Evolutionary conservation across 2,888 invertebrate species (phyloP), one percentile per base, ranked within the genome.

Genomic region (Schrankia costaestrigalis): DNA sequence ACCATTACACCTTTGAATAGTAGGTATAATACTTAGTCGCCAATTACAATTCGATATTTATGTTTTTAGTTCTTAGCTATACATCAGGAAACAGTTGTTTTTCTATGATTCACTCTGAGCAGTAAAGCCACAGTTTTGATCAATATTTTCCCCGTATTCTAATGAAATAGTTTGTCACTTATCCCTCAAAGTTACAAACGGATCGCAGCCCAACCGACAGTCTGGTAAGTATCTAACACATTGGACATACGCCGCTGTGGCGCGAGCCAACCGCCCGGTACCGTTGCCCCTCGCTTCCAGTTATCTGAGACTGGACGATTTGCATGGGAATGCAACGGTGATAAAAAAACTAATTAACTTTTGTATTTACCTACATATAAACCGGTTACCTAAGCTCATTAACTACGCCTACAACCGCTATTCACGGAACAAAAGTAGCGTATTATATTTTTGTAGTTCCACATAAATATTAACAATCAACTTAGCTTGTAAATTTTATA

Each of bases 281-380:
- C 57, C 54, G 55, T 55, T 55, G 43, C 27, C 26, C 18, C 21
- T 7, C 21, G 25, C 33, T 26, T 41, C 49, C 41, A 40, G 47
- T 41, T 45, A 45, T 38, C 37, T 30, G 18, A 31, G 26, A 22
- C 38, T 41, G 35, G 31, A 35, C 9, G 26, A 34, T 46, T 53
- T 39, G 37, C 46, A 39, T 41, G 40, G 35, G 31, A 41, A 39
- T 40, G 41, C 37, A 48, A 41, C 35, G 15, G 24, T 35, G 11
- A 24, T 31, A 38, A 27, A 21, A 39, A 39, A 17, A 31, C 19
- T 25, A 31, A 22, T 24, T 11, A 41, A 13, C 13, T 18, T 36
- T 29, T 31, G 28, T 26, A 32, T 23, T 35, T 27, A 33, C 34
- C 26, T 28, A 43, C 31, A 27, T 54, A 25, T 27, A 24, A 36